These are phyloP conservation scores for Thunnus albacares DNA, from an alignment of 2,797 vertebrate genomes.

Conservation along the genomic window DNA sequence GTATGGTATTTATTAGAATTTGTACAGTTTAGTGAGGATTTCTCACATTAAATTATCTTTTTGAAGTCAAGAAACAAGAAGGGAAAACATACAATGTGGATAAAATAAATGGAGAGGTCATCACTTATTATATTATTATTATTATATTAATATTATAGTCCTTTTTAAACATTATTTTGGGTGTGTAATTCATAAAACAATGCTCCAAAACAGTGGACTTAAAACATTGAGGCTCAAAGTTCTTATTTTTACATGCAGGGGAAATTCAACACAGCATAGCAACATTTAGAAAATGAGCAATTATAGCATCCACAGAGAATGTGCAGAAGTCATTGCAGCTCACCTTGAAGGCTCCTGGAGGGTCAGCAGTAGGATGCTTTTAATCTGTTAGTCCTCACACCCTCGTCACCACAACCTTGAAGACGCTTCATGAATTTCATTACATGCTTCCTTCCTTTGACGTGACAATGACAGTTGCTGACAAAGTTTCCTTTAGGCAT, in stretches of 20 bases:
- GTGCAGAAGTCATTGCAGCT: constrained; percentile 37
- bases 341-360: constrained; percentile 56
- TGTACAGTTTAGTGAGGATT: constrained; percentile 23
- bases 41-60: not conserved
- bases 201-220: not conserved
- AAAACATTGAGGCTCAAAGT: not conserved
- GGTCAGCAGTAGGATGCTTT: constrained; percentile 56
- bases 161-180: not conserved
- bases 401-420: constrained; percentile 47
- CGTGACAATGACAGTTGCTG: constrained; percentile 51
- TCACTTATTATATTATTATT: not conserved
- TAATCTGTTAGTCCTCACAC: constrained; percentile 56
- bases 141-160: too few relatives aligned
- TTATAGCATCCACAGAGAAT: constrained; percentile 16
- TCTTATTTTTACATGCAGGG: constrained; percentile 3
- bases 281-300: constrained; percentile 33
- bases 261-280: constrained; percentile 19
- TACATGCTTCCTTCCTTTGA: constrained; percentile 64
- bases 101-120: constrained; percentile 1
- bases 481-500: constrained; percentile 48
- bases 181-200: constrained; percentile 10
- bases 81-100: not conserved
- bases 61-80: constrained; percentile 15
- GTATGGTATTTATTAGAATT: constrained; percentile 31
- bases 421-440: constrained; percentile 70